Conservation (phyloP, 2,113 vertebrate genomes). For the Isichthys henryi region DNA sequence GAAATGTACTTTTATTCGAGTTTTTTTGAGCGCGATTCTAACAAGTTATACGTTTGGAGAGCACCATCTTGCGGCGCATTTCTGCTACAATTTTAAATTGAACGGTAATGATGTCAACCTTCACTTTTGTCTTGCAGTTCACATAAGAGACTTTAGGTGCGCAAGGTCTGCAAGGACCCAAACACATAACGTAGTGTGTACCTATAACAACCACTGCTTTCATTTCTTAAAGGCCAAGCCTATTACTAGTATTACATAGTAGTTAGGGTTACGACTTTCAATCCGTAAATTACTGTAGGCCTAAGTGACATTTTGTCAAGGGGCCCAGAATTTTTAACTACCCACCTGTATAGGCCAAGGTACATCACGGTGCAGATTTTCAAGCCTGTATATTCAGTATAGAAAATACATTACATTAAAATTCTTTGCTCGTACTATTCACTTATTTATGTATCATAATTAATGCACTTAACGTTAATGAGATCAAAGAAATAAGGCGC, state of each 20-base stretch:
- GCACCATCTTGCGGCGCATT: slow-evolving; percentile 49
- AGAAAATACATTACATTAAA: too few relatives aligned
- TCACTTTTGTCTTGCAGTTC: background rate
- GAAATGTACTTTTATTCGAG: background rate
- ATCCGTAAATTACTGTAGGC: background rate
- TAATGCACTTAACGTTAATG: too few relatives aligned
- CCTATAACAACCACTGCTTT: background rate
- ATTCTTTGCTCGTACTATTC: too few relatives aligned
- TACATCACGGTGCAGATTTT: too few relatives aligned
- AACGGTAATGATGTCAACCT: background rate
- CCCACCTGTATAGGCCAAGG: too few relatives aligned
- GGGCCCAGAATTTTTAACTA: too few relatives aligned
- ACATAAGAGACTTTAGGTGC: background rate
- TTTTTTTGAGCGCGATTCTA: slow-evolving; percentile 7
- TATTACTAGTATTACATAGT: background rate
- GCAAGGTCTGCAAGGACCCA: background rate
- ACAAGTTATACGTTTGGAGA: slow-evolving; percentile 24
- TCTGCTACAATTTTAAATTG: background rate
- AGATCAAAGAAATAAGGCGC: too few relatives aligned
- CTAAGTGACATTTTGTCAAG: too few relatives aligned
- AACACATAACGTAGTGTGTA: background rate
- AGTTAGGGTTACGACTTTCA: background rate
- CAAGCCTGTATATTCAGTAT: too few relatives aligned
- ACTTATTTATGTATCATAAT: too few relatives aligned
- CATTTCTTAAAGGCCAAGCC: background rate